Percentiles rank a stretch among this genome's conserved stretches.
Conservation (phyloP, 2,113 vertebrate genomes). For the Halichoeres trimaculatus region DNA sequence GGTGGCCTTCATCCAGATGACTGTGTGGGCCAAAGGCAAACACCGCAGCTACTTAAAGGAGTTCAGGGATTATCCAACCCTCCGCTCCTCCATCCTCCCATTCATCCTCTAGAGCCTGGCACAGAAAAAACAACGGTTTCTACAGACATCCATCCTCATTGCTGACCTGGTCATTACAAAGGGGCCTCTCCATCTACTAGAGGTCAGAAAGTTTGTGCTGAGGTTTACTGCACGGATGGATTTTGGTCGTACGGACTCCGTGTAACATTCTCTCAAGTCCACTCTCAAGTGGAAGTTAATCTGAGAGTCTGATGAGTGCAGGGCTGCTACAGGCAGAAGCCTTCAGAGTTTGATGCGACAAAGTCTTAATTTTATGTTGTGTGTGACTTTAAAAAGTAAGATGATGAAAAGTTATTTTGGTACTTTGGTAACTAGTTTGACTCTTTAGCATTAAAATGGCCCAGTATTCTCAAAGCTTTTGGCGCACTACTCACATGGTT, state of each 20-base stretch:
- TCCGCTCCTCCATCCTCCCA: conserved; percentile 91
- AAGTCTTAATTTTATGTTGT: conserved; percentile 76
- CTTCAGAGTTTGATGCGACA: conserved; percentile 46
- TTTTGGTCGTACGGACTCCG: conserved; percentile 16
- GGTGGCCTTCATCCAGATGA: conserved; percentile 93
- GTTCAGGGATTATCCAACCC: conserved; percentile 91
- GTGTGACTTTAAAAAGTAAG: conserved; percentile 26
- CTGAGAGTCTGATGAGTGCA: conserved; percentile 17
- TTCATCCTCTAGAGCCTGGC: conserved; percentile 87
- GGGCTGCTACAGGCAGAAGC: conserved; percentile 37
- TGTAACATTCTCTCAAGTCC: conserved; percentile 19
- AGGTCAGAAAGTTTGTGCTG: conserved; percentile 23
- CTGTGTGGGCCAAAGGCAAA: conserved; percentile 93
- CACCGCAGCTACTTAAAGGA: conserved; percentile 93
- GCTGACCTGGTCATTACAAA: background rate
- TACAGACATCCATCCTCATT: conserved; percentile 11
- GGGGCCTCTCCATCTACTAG: conserved; percentile 26
- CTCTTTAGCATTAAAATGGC: conserved; percentile 8
- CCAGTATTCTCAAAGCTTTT: conserved; percentile 10
- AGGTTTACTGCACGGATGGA: conserved; percentile 18
- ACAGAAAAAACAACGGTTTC: conserved; percentile 11
- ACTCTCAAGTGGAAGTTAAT: background rate
- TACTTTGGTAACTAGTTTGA: conserved; percentile 42
- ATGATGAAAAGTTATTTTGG: conserved; percentile 41
- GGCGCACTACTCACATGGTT: conserved; percentile 17